Percentiles rank a stretch among this genome's conserved stretches.
phyloP scores from a whole-genome alignment of 35 echinoderm and acorn worm species.

The Eucidaris tribuloides region DNA sequence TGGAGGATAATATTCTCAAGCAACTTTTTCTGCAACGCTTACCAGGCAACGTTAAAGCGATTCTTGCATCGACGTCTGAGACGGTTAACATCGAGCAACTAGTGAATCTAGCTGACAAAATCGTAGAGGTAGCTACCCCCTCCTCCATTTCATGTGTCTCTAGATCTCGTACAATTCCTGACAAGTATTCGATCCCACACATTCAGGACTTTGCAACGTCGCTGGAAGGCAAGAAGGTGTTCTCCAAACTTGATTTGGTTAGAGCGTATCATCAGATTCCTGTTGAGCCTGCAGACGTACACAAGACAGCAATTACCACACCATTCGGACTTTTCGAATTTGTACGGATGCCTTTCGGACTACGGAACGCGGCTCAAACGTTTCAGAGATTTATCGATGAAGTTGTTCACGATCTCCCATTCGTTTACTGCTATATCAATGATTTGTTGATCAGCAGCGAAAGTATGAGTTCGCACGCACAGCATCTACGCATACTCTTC shows the following conservation, averaged over 20 bases:
- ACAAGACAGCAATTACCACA: constrained; percentile 46
- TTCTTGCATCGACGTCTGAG: constrained; percentile 34
- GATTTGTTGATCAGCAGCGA: constrained; percentile 33
- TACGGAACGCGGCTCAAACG: constrained; percentile 23
- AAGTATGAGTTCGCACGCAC: background rate
- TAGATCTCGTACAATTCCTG: too few species aligned
- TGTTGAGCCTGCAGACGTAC: constrained; percentile 30
- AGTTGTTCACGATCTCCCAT: constrained; percentile 21
- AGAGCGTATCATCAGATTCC: constrained; percentile 64
- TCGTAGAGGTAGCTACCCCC: background rate
- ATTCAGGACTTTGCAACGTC: constrained; percentile 18
- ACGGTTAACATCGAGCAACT: background rate
- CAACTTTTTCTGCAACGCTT: constrained; percentile 48
- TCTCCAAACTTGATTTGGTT: constrained; percentile 49
- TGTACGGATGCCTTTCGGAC: constrained; percentile 54
- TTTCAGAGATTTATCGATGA: constrained; percentile 59
- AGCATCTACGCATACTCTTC: background rate
- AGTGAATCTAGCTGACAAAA: too few species aligned
- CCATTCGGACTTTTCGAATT: constrained; percentile 54
- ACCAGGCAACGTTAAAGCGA: constrained; percentile 44
- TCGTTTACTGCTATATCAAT: constrained; percentile 39
- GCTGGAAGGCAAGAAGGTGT: constrained; percentile 30
- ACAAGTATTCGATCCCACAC: too few species aligned
- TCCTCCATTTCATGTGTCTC: background rate
- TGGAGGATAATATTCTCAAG: constrained; percentile 45